A percentile compares a stretch with the other conserved stretches of the same genome.
Evolutionary conservation across 1,140 invertebrate genomes (phyloP).

Genomic region (Drosophila azteca): DNA sequence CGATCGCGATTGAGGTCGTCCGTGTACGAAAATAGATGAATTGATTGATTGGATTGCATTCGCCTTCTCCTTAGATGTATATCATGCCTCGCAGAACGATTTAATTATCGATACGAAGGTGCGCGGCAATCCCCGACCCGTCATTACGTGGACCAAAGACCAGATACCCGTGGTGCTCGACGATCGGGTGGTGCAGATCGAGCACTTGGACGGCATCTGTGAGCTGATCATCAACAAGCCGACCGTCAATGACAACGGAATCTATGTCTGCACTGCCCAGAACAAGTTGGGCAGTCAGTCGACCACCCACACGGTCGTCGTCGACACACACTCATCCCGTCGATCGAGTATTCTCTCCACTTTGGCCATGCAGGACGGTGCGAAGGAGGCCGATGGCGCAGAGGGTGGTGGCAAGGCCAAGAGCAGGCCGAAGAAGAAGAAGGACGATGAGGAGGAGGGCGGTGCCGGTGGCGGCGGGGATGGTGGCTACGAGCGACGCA

Average conservation of each 20-base stretch:
- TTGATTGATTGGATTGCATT: constrained; percentile 68
- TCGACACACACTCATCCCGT: constrained; percentile 70
- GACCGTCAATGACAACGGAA: constrained; percentile 86
- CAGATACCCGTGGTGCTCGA: constrained; percentile 85
- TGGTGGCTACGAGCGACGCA: constrained; percentile 75
- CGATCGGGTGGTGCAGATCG: constrained; percentile 87
- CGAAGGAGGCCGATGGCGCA: constrained; percentile 37
- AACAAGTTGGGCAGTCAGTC: constrained; percentile 84
- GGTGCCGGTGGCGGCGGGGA: constrained; percentile 49
- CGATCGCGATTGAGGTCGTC: constrained; percentile 66
- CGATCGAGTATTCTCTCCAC: constrained; percentile 68
- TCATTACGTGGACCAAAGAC: constrained; percentile 91
- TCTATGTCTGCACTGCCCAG: constrained; percentile 90
- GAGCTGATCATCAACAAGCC: constrained; percentile 89
- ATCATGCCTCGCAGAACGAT: constrained; percentile 89
- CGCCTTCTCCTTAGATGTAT: constrained; percentile 85
- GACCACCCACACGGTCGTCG: constrained; percentile 79
- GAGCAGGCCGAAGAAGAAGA: constrained; percentile 61
- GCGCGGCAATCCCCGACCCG: constrained; percentile 89
- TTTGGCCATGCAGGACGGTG: constrained; percentile 56
- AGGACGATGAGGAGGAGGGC: constrained; percentile 49
- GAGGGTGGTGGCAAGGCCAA: constrained; percentile 55
- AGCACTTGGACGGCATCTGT: constrained; percentile 90
- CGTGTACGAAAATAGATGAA: constrained; percentile 71
- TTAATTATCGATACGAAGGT: constrained; percentile 91